Base-by-base conservation (phyloP, 2,888 invertebrate species). In the Hipparchia semele region DNA sequence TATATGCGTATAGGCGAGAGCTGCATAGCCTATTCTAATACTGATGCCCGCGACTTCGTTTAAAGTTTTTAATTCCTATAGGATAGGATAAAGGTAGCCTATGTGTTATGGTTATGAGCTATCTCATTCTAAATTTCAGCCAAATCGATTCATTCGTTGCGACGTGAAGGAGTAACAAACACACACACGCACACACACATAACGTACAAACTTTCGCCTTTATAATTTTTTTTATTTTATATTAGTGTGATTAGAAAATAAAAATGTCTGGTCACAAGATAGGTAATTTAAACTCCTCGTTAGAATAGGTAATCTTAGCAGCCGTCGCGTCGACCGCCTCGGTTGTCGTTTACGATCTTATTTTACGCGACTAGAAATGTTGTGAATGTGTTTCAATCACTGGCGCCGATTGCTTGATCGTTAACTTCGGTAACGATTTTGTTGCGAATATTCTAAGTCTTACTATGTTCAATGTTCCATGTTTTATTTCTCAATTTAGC, bases 321-420 rank as follows among this genome's bases (percentile, higher is more conserved):
- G 64, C 64, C 9, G 51, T 64, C 51, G 23, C 9, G 51, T 64
- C 64, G 23, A 65, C 56, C 12, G 46, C 39, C 58, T 46, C 10
- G 8, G 33, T 65, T 39, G 58, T 70, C 70, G 46, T 70, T 59
- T 59, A 70, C 51, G 49, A 65, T 70, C 33, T 49, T 58, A 49
- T 58, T 70, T 58, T 39, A 70, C 56, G 58, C 59, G 58, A 8
- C 56, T n/a, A 45, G 9, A 3, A 58, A 58, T 12, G 49, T 33
- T 58, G 45, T 46, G 46, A 49, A 64, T 49, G 45, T 49, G 56
- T 12, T 60, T 51, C 46, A 70, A 61, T 51, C 51, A 51, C 51
- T 64, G 64, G 51, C 23, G 49, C 5, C 6, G 65, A 65, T 51
- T 53, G 53, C 65, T 13, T 12, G n/a, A 62, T 13, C 62, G 13